Conservation (phyloP, 2,113 vertebrate genomes). For the Mus musculus region DNA sequence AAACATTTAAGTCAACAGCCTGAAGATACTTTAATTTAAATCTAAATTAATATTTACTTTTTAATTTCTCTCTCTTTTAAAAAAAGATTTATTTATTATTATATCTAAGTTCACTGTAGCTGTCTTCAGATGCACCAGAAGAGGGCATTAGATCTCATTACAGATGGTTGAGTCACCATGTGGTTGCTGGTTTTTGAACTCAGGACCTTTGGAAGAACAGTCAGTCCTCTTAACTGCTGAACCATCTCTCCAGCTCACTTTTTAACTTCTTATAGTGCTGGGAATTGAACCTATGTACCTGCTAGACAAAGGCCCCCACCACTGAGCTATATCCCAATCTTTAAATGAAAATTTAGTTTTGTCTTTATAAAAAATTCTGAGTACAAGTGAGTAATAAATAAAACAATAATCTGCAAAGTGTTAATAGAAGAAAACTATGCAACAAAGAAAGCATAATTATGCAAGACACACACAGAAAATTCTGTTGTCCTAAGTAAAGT, state of each 20-base stretch:
- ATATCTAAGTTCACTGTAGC: no score
- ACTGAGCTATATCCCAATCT: neutral
- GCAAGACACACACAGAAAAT: neutral
- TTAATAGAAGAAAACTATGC: conserved; percentile 41
- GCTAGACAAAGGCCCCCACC: neutral
- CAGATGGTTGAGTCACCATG: no score
- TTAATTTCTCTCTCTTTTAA: neutral
- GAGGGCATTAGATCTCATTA: no score
- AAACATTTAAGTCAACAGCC: neutral
- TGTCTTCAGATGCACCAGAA: no score
- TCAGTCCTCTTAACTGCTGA: no score
- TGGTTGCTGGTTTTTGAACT: no score
- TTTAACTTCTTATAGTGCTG: neutral
- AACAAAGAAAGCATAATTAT: conserved; percentile 50
- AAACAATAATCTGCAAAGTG: conserved; percentile 14
- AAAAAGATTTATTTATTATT: no score
- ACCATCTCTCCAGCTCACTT: neutral
- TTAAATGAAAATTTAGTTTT: neutral
- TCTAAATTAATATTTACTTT: neutral
- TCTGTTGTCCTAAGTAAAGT: conserved; percentile 43
- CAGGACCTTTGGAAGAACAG: no score
- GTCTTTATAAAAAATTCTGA: conserved; percentile 7
- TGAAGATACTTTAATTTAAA: conserved; percentile 11
- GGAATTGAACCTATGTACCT: neutral
- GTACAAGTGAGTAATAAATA: neutral